Evolutionary conservation across 2,888 invertebrate genomes (phyloP).

Genomic region (Dryococelus australis): DNA sequence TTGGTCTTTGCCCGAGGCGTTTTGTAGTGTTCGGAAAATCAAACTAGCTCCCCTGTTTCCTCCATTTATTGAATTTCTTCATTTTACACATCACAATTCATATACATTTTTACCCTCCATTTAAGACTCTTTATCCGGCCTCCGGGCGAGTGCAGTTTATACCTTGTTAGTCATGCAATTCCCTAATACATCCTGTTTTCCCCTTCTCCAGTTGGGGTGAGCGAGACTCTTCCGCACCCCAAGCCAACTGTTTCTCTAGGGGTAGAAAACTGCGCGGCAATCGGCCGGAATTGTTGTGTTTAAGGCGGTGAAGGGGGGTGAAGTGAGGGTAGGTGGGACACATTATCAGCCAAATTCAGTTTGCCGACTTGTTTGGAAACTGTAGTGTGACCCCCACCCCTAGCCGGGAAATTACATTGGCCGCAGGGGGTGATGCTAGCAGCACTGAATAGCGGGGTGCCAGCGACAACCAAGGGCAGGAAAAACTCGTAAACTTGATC

Average conservation of each 20-base stretch:
- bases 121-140: slow-evolving; percentile 16
- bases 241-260: not conserved
- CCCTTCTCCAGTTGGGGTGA: not conserved
- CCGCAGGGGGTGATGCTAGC: not conserved
- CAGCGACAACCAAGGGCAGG: too few species aligned
- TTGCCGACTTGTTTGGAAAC: slow-evolving; percentile 29
- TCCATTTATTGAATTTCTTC: not conserved
- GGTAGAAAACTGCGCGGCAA: not conserved
- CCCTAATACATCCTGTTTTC: not conserved
- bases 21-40: not conserved
- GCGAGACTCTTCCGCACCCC: not conserved
- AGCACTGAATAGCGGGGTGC: too few species aligned
- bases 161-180: slow-evolving; percentile 11
- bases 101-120: not conserved
- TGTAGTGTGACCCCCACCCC: not conserved
- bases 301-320: not conserved
- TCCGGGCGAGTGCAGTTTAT: not conserved
- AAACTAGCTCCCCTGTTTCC: not conserved
- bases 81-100: slow-evolving; percentile 16
- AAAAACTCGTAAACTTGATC: too few species aligned
- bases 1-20: not conserved
- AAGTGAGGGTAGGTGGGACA: too few species aligned
- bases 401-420: not conserved
- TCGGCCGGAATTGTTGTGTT: slow-evolving; percentile 3
- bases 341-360: slow-evolving; percentile 21